Evolutionary conservation across 2,113 vertebrate species (phyloP), one percentile per base, ranked within the genome.

Genomic region (Lepus timidus): DNA sequence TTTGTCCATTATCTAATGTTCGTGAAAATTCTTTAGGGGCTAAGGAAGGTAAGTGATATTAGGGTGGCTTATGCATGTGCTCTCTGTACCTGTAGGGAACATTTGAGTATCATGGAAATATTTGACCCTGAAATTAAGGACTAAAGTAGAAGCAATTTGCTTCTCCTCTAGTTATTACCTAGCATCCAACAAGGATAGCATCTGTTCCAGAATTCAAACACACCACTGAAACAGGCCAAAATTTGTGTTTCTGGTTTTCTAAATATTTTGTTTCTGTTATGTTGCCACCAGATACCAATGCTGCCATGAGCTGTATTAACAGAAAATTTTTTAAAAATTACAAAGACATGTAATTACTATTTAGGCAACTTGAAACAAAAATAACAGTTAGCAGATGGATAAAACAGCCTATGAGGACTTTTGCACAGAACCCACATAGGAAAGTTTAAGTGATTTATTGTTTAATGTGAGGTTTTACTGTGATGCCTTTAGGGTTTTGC

Each of bases 111-210:
- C 93, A 81, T 6, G 91, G 58, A 96, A 97, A 89, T 39, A 75
- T 88, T 96, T 96, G 96, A 96, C 92, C 93, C 82, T 93, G 85
- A 93, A 97, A 97, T 93, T 20, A 91, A 96, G 95, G 62, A 93
- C 95, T 95, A 68, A 94, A 36, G 51, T 74, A 93, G 81, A 0
- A 0, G 90, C 82, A 88, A 86, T 93, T 97, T 97, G 90, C 90
- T 97, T 97, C 62, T 97, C 73, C 73, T 71, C 82, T 85, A 1
- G 49, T 95, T 96, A 92, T 92, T 90, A 79, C 67, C 55, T 6
- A 0, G 90, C 84, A 88, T 97, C 97, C 92, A 93, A 93, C 89
- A 96, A 97, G 84, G 55, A 8, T 13, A 97, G 96, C 96, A 95
- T 88, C 94, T 92, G 84, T 95, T 98, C 93, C 4, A 31, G 96